Percentiles rank a stretch among this genome's conserved stretches.
These are phyloP conservation scores for Cosmorhoe ocellata DNA, from an alignment of 2,888 invertebrate species.

Conservation along the genomic window DNA sequence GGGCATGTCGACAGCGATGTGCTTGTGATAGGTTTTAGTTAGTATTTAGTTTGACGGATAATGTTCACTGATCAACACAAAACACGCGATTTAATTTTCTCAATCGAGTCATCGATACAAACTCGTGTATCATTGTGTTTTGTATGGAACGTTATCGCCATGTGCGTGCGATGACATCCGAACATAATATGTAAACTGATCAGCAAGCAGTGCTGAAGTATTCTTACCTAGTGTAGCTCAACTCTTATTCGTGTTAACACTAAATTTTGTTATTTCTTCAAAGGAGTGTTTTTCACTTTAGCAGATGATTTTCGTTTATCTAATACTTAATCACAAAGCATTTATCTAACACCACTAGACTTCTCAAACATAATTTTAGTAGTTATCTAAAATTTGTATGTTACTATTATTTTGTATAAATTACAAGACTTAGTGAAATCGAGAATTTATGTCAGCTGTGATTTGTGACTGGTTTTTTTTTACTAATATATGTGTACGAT, in stretches of 20 bases:
- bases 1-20: conserved; percentile 7
- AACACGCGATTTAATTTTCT: conserved; percentile 11
- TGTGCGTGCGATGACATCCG: not conserved
- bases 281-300: conserved; percentile 19
- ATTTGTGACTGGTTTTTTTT: conserved; percentile 82
- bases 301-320: conserved; percentile 30
- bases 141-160: not conserved
- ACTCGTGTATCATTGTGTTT: not conserved
- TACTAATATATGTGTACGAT: conserved; percentile 74
- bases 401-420: conserved; percentile 70
- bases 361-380: conserved; percentile 59
- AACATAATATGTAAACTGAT: not conserved
- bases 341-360: conserved; percentile 64
- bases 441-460: conserved; percentile 82
- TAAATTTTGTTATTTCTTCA: conserved; percentile 32
- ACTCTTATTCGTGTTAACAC: conserved; percentile 40
- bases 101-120: too few species aligned
- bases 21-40: conserved; percentile 26
- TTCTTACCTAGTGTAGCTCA: conserved; percentile 1
- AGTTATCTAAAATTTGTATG: conserved; percentile 59
- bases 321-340: conserved; percentile 46
- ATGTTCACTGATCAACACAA: conserved; percentile 58
- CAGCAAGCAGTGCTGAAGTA: not conserved
- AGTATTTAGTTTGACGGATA: conserved; percentile 46
- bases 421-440: conserved; percentile 80